These are phyloP conservation scores for Chironomus tepperi DNA, from an alignment of 1,140 invertebrate species.

Conservation along the genomic window DNA sequence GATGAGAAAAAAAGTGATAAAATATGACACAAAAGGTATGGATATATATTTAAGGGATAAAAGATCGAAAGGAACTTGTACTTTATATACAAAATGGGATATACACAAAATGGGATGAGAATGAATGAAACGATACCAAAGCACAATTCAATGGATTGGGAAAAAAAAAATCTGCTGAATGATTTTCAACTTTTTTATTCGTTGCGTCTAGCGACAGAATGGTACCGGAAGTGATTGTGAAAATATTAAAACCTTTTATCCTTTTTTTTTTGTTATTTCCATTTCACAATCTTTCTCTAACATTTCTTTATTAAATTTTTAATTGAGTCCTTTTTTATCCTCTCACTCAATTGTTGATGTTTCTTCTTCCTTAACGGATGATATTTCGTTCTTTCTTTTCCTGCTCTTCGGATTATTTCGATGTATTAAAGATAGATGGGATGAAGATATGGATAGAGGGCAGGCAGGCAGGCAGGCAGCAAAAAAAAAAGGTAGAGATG, in stretches of 20 bases:
- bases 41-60: neutral
- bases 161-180: neutral
- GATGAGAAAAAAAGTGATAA: conserved; percentile 7
- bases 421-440: neutral
- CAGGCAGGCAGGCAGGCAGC: neutral
- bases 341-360: neutral
- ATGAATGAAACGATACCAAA: conserved; percentile 8
- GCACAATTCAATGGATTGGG: neutral
- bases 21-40: conserved; percentile 14
- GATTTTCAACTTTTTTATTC: neutral
- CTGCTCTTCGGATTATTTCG: too few species aligned
- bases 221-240: neutral
- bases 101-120: neutral
- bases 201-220: neutral
- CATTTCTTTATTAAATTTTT: conserved; percentile 10
- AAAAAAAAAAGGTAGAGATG: neutral
- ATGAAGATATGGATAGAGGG: neutral
- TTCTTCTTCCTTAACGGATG: too few species aligned
- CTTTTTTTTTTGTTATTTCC: conserved; percentile 2
- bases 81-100: neutral
- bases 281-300: neutral
- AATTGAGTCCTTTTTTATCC: neutral
- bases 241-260: conserved; percentile 9
- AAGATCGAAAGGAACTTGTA: neutral
- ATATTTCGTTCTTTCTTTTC: too few species aligned